Evolutionary conservation across 37 sponge, comb jelly and placozoan species (phyloP).

Genomic region (Ephydatia muelleri): DNA sequence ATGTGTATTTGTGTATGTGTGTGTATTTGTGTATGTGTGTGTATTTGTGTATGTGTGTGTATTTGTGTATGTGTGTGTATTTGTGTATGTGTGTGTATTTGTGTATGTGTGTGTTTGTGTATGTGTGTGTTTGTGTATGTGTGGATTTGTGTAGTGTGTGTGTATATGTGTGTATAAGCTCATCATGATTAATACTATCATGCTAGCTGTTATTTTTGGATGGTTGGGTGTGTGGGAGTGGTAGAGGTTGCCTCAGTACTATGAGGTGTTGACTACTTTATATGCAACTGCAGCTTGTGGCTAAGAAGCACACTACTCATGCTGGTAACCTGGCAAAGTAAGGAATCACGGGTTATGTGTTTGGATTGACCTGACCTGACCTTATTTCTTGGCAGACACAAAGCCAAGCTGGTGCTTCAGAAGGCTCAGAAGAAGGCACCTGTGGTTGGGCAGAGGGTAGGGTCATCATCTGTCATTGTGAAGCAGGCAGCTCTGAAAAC

Average conservation of each 20-base stretch:
- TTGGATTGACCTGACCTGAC: background rate
- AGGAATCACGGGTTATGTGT: background rate
- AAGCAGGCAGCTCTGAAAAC: background rate
- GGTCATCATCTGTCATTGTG: background rate
- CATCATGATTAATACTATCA: too few species aligned
- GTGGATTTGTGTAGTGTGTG: background rate
- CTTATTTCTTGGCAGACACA: conserved; percentile 38
- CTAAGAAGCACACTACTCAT: conserved; percentile 42
- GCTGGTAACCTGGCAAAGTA: conserved; percentile 54
- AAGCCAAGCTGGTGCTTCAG: conserved; percentile 65
- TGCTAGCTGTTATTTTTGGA: too few species aligned
- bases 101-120: background rate
- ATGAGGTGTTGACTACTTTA: background rate
- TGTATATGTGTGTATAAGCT: conserved; percentile 5
- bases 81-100: conserved; percentile 17
- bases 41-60: conserved; percentile 24
- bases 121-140: conserved; percentile 21
- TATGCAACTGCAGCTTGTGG: background rate
- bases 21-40: too few species aligned
- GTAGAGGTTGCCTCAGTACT: background rate
- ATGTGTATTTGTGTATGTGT: too few species aligned
- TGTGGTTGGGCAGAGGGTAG: background rate
- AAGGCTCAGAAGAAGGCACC: background rate
- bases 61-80: conserved; percentile 17
- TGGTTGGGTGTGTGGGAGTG: background rate